A percentile compares a stretch with the other conserved stretches of the same genome.
These are phyloP conservation scores for Peromyscus attwateri DNA, from an alignment of 2,797 vertebrate species.

Conservation along the genomic window DNA sequence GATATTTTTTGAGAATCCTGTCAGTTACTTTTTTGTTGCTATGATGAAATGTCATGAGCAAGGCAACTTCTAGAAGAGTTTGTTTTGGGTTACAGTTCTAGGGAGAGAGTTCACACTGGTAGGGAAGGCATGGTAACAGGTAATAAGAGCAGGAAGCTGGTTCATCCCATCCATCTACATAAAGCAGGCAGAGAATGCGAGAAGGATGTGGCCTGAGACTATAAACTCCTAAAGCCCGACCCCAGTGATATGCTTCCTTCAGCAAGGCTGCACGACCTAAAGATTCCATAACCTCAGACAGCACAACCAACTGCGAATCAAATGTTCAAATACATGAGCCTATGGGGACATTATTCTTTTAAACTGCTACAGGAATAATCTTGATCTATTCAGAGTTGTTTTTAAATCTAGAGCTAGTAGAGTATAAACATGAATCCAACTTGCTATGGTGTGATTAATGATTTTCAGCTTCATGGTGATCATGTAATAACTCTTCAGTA, in stretches of 20 bases:
- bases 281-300: neutral
- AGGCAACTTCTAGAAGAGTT: neutral
- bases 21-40: neutral
- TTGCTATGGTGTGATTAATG: neutral
- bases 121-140: neutral
- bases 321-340: neutral
- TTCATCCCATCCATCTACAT: neutral
- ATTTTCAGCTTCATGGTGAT: neutral
- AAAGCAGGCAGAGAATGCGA: neutral
- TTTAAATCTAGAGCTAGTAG: neutral
- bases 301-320: neutral
- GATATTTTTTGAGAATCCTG: neutral
- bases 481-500: neutral
- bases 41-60: neutral
- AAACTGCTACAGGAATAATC: neutral
- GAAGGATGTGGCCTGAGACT: neutral
- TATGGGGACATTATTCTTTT: neutral
- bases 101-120: neutral
- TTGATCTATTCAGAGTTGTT: neutral
- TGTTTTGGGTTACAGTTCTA: neutral
- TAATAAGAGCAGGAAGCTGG: neutral
- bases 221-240: neutral
- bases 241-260: neutral
- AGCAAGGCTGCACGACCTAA: neutral
- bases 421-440: neutral